Base-by-base conservation (phyloP, 2,113 vertebrate genomes). In the Setophaga kirtlandii region DNA sequence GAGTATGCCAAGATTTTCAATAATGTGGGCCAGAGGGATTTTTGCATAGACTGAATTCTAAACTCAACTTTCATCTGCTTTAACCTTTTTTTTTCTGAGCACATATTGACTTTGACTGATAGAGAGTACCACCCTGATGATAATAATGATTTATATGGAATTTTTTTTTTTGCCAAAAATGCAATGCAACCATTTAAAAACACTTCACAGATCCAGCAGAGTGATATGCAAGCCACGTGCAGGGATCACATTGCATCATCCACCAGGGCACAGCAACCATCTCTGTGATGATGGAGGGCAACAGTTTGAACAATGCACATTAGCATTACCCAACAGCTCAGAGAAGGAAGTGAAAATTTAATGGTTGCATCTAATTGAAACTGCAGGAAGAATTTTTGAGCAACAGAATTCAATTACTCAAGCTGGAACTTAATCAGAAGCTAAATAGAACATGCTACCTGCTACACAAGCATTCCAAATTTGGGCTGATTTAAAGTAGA, bases 321-420 rank as follows among this genome's bases (percentile, higher is more conserved):
- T 46, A 58, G 31, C 44, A 82, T 95, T 96, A 64, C 85, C 21
- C 91, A 95, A 96, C 33, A 70, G 27, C 11, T 81, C 52, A 93
- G 68, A 96, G 92, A 95, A 91, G 93, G 95, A 96, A 96, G 87
- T 93, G 93, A 97, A 93, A 96, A 96, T 77, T 73, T 62, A 88
- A 86, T 88, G 30, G 88, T 95, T 96, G 87, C 93, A 68, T 88
- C 33, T 91, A 70, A 89, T 88, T 83, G 92, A 94, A 96, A 96
- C 63, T 90, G 39, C 52, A 81, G 78, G 70, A 88, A 47, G 55
- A 77, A 86, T 95, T 95, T 95, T 52, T 70, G 67, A 93, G 85
- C 52, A 95, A 94, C 50, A 75, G 50, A 86, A 83, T 74, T 75
- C 12, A 67, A 70, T 90, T 93, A 70, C 90, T 42, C 71, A 94